Base-by-base conservation (phyloP, 2,888 invertebrate genomes). In the Ennomos quercinarius region DNA sequence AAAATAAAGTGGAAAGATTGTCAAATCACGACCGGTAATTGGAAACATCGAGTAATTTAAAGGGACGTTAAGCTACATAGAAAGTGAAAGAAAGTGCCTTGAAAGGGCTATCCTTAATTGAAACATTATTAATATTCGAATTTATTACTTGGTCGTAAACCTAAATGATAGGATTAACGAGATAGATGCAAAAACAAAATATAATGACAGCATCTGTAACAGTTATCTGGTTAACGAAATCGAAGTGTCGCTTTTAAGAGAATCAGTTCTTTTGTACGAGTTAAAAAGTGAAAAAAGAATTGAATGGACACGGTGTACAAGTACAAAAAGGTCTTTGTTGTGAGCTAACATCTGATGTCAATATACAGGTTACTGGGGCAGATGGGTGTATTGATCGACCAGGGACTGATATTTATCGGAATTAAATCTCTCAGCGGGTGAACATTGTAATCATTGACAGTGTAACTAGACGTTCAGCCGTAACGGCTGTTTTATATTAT, bases 371-470 rank as follows among this genome's bases (percentile, higher is more conserved):
- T 78, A 88, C 81, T 83, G 64, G 88, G 81, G 67, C 84, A 86
- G 80, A 84, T 86, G 76, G 74, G 71, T 76, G 68, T 71, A 73
- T 69, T 75, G 81, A 80, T 81, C 71, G 61, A 71, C 63, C 66
- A 74, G 73, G 76, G 81, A 80, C 77, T 76, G 81, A 84, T 84
- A 81, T 74, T 80, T 83, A 89, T 89, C 87, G 76, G 84, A 89
- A 84, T 87, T 86, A 80, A 81, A 87, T 85, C 83, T 83, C 85
- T 64, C 87, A 83, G 86, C 87, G 79, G 84, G 88, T 83, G 83
- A 66, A 77, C 78, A 77, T 78, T 80, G 80, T 83, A 77, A 80
- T 74, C 72, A 72, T 66, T 75, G 70, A 76, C 72, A 72, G 73
- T 67, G 70, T 69, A 59, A 58, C 54, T 38, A 64, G 61, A 56